Base-by-base conservation (phyloP, 1,140 invertebrate genomes). In the Tetramorium parvispinum region DNA sequence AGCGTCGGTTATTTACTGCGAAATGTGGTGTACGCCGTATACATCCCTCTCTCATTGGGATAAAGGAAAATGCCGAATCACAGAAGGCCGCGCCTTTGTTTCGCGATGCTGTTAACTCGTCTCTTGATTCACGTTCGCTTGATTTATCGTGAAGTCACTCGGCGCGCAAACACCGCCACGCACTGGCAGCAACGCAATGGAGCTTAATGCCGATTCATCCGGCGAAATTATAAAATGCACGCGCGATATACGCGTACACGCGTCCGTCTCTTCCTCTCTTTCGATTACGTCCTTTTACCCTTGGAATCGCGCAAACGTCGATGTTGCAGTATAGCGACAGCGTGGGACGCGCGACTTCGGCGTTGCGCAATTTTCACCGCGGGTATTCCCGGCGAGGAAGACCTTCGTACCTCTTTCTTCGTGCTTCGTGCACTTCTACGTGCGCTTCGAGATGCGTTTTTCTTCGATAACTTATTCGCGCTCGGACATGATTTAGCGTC, bases 131-230 rank as follows among this genome's bases (percentile, higher is more conserved):
- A 63, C 82, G 49, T 27, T 59, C 73, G 40, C 27, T 77, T 66
- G 85, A 71, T 66, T 75, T 77, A 71, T 65, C 68, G 88, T 77
- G 46, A 63, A 87, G 89, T 90, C 89, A 90, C 66, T 73, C 61
- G 10, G 27, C 40, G 59, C 32, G 61, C 77, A 70, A 85, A 63
- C 77, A 85, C 77, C 43, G 57, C 3, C 46, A 10, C 49, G 49
- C 16, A 21, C 18, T 65, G 40, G 65, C n/a, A 65, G 73, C 63
- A 46, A 55, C 85, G 75, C 81, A 63, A 85, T 78, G 61, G 51
- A 3, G 53, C 32, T 87, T 89, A 79, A 89, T 89, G 89, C 89
- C 88, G 49, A 90, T 90, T 90, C 89, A 90, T 90, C 85, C 88
- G 78, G 75, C 46, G 88, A 85, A 90, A 90, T 90, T 87, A 90